Evolutionary conservation across 2,797 vertebrate species (phyloP).

Genomic region (Spinus olivaceus): DNA sequence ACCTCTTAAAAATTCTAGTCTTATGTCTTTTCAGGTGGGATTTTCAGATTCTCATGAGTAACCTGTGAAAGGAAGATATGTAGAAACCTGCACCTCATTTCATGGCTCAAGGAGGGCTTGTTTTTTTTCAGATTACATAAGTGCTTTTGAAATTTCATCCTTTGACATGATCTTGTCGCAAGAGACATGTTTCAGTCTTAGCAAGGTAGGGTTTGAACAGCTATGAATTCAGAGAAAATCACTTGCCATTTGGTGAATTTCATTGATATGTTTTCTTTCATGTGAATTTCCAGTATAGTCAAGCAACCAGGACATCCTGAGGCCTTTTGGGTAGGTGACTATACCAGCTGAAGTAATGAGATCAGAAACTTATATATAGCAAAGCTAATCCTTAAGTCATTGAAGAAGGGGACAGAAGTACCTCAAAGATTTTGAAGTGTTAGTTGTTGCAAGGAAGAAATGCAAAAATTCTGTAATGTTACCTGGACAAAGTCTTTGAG

Average conservation of each 20-base stretch:
- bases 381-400: background rate
- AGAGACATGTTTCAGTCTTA: constrained; percentile 15
- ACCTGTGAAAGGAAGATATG: background rate
- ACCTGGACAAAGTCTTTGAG: background rate
- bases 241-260: constrained; percentile 11
- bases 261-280: background rate
- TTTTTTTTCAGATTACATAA: constrained; percentile 29
- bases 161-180: constrained; percentile 32
- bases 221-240: constrained; percentile 2
- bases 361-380: background rate
- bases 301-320: background rate
- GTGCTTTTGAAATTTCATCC: constrained; percentile 48
- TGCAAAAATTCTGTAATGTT: background rate
- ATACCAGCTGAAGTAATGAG: background rate
- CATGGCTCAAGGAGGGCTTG: constrained; percentile 32
- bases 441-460: background rate
- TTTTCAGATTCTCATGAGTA: constrained; percentile 44
- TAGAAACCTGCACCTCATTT: constrained; percentile 24
- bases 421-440: background rate
- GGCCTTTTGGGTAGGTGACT: background rate
- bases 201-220: background rate
- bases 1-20: constrained; percentile 47
- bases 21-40: constrained; percentile 40
- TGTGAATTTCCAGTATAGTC: background rate
- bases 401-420: background rate